Base-by-base conservation (phyloP, 2,888 invertebrate genomes). In the Cabera pusaria region DNA sequence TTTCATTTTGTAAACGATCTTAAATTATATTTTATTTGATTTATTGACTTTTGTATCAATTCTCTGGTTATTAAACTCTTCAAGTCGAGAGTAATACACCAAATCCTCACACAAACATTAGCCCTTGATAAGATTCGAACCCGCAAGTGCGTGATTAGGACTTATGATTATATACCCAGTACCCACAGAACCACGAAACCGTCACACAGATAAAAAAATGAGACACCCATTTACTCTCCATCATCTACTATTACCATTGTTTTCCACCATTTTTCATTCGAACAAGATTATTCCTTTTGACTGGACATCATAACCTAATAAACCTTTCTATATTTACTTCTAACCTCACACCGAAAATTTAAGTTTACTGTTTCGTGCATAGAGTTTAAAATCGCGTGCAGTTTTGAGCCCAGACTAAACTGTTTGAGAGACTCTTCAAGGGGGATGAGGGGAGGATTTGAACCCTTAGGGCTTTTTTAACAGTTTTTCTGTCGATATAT, bases 391-490 rank as follows among this genome's bases (percentile, higher is more conserved):
- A 18, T 45, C 24, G 31, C 12, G 18, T 29, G 34, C 22, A 31
- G 0, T n/a, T 26, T 7, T 17, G 11, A 25, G 8, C 22, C 35
- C 43, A 40, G 41, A 36, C 41, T 44, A 49, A 45, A 47, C 27
- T 35, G 29, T 44, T 36, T 33, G 34, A 43, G 37, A 27, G 8
- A 9, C 21, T 29, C 29, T 37, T 27, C 40, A 36, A 41, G 31
- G 46, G 43, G 44, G 38, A 5, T 33, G 33, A 37, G 29, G 47
- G 42, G 34, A 39, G 44, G 44, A 46, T 43, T 38, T 41, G 40
- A 40, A 59, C 71, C 81, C 79, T 76, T 61, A 69, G 76, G 79
- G 82, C 60, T 82, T 82, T 83, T 80, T 84, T 84, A 81, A 78
- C 79, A 79, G 80, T 76, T 77, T 74, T 72, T 62, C 63, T 60